Evolutionary conservation across 2,113 vertebrate species (phyloP), one percentile per base, ranked within the genome.

Genomic region (Sorex fumeus): DNA sequence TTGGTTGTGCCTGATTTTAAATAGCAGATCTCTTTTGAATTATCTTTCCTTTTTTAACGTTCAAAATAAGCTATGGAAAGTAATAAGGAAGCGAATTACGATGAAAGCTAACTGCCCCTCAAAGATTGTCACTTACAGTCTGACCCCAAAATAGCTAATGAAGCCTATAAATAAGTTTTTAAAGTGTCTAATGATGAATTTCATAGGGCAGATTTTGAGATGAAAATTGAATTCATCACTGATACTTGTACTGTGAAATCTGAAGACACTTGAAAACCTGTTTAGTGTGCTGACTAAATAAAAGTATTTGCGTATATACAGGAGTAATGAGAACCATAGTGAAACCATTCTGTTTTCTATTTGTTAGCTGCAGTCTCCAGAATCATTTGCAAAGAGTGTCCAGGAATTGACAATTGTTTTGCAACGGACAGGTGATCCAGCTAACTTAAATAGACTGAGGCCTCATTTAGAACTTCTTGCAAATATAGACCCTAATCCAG

Each of bases 331-430:
- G 50, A 86, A 57, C 30, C 40, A 91, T 47, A 96, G 62, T 93
- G 93, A 89, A 90, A 27, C 13, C 50, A 36, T 94, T 5, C 82
- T 93, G 2, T 45, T 70, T 91, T 94, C 89, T 88, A 27, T 95
- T 88, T 95, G 96, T 87, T 96, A 99, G 99, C 97, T 99, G 84
- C 99, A 99, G 64, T 99, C 99, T 95, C 99, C 99, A 78, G 99
- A 99, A 94, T 99, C 99, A 19, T 99, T 99, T 98, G 99, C 99
- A 87, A 99, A 99, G 97, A 99, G 99, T 53, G 99, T 99, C 71
- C 99, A 99, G 97, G 99, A 99, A 94, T 96, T 99, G 97, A 99
- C 99, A 6, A 99, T 99, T 93, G 99, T 99, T 94, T 97, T 99
- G 96, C 99, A 99, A 97, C 98, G 99, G 97, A 99, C 99, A 0